Percentiles rank a stretch among this genome's conserved stretches.
phyloP scores from a whole-genome alignment of 2,113 vertebrate genomes.

The Xerus inauris region DNA sequence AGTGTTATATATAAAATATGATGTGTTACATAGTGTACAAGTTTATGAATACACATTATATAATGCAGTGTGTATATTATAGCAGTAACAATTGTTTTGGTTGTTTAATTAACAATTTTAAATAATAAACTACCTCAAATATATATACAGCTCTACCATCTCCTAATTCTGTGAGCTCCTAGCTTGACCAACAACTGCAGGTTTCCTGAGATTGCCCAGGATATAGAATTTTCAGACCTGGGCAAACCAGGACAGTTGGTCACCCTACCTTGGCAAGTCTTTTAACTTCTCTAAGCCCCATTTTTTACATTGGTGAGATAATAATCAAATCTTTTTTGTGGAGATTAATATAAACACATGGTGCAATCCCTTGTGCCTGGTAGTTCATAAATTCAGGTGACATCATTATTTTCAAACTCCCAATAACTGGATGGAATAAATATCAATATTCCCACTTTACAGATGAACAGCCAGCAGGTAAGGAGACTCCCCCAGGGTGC shows the following conservation, averaged over 20 bases:
- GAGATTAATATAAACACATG: not conserved
- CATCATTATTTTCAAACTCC: not conserved
- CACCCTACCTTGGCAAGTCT: not conserved
- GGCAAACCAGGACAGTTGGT: not conserved
- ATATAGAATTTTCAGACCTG: not conserved
- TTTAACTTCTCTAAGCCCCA: not conserved
- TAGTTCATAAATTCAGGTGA: not conserved
- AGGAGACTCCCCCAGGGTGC: not conserved
- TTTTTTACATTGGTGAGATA: not conserved
- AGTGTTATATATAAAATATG: not conserved
- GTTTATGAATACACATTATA: not conserved
- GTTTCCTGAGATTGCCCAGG: not conserved
- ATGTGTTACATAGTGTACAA: not conserved
- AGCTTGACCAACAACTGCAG: not conserved
- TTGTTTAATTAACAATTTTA: slow-evolving; percentile 2
- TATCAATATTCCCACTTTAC: not conserved
- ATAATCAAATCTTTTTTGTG: not conserved
- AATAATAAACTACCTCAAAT: too few relatives aligned
- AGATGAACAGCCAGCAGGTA: not conserved
- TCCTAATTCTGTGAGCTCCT: not conserved
- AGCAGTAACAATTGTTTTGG: not conserved
- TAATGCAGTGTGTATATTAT: not conserved
- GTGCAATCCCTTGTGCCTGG: not conserved
- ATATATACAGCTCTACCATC: not conserved
- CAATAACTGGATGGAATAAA: not conserved